Percentiles rank a stretch among this genome's conserved stretches.
These are phyloP conservation scores for Entomobrya proxima DNA, from an alignment of 2,888 invertebrate genomes.

Conservation along the genomic window DNA sequence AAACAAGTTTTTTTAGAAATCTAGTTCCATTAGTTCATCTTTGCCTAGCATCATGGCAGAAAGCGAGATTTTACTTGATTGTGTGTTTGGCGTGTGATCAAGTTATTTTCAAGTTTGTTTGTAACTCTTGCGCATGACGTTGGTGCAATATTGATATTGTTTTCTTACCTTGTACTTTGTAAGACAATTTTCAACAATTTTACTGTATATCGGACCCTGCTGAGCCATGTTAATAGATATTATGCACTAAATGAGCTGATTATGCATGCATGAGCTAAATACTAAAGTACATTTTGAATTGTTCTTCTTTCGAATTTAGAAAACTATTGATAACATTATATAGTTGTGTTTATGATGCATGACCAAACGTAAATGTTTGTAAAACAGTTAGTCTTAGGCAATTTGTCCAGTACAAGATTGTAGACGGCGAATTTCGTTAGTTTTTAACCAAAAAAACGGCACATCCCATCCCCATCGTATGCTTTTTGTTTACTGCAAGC, in stretches of 20 bases:
- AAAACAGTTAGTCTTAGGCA: not conserved
- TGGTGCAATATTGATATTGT: slow-evolving; percentile 49
- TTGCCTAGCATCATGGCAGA: not conserved
- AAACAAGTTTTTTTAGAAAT: not conserved
- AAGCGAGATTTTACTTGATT: slow-evolving; percentile 21
- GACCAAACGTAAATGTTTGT: not conserved
- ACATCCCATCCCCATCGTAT: not conserved
- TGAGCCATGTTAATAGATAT: not conserved
- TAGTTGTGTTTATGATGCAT: not conserved
- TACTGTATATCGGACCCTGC: not conserved
- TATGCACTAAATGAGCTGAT: too few relatives aligned
- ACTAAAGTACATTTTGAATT: not conserved
- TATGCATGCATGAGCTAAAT: not conserved
- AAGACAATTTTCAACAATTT: not conserved
- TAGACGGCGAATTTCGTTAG: not conserved
- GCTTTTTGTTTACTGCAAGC: slow-evolving; percentile 3
- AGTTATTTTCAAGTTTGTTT: too few relatives aligned
- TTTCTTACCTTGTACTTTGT: slow-evolving; percentile 12
- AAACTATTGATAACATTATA: not conserved
- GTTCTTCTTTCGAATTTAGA: not conserved
- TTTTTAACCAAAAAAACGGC: not conserved
- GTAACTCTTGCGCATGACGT: not conserved
- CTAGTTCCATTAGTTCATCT: too few relatives aligned
- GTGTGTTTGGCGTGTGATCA: not conserved
- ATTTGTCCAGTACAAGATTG: not conserved